These are phyloP conservation scores for Galerucella calmariensis DNA, from an alignment of 2,888 invertebrate species.

Conservation along the genomic window DNA sequence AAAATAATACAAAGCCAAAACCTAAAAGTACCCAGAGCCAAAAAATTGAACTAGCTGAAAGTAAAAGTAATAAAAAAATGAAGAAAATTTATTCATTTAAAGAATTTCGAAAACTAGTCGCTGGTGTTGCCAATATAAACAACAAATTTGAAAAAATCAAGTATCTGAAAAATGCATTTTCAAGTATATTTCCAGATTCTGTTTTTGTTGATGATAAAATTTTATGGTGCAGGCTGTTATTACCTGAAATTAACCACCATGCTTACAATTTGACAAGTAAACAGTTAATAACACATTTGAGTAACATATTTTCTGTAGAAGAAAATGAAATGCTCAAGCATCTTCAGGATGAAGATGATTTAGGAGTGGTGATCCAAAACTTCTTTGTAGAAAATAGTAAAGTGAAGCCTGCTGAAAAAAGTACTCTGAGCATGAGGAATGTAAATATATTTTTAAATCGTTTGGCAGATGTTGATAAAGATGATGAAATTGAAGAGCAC, in stretches of 20 bases:
- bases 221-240: constrained; percentile 83
- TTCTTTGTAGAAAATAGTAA: constrained; percentile 78
- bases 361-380: constrained; percentile 84
- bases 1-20: constrained; percentile 46
- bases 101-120: constrained; percentile 82
- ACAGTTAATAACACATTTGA: constrained; percentile 89
- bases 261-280: constrained; percentile 89
- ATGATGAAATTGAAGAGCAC: constrained; percentile 80
- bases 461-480: constrained; percentile 81
- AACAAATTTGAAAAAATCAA: constrained; percentile 87
- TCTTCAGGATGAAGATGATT: constrained; percentile 83
- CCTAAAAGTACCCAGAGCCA: constrained; percentile 15
- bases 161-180: constrained; percentile 75
- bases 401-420: constrained; percentile 73
- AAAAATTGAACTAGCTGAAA: constrained; percentile 19
- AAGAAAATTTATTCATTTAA: constrained; percentile 76
- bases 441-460: constrained; percentile 81
- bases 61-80: not conserved
- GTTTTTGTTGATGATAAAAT: constrained; percentile 73
- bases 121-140: constrained; percentile 78
- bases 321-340: constrained; percentile 86
- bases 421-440: constrained; percentile 78
- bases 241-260: constrained; percentile 85
- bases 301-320: constrained; percentile 79
- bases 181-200: constrained; percentile 67